Evolutionary conservation across 2,888 invertebrate genomes (phyloP), one percentile per base, ranked within the genome.

Genomic region (Caenorhabditis doughertyi): DNA sequence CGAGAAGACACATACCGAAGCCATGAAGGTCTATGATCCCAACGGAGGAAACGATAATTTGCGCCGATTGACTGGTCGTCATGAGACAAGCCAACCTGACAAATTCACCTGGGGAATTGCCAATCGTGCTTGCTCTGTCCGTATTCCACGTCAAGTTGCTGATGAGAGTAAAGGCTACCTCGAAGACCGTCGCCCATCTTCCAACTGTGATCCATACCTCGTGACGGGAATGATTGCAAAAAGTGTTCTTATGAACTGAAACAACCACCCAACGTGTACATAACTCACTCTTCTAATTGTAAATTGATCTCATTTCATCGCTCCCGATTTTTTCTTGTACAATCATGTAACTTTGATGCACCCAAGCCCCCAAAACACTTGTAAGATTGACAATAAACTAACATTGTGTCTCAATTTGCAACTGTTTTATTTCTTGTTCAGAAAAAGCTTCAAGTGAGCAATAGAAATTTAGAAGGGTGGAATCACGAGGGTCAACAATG

Each of bases 41-140:
- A n/a, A n/a, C n/a, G n/a, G n/a, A n/a, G n/a, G n/a, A n/a, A n/a
- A n/a, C n/a, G n/a, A n/a, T n/a, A n/a, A n/a, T n/a, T n/a, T n/a
- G n/a, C n/a, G n/a, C n/a, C n/a, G n/a, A n/a, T n/a, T n/a, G n/a
- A n/a, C n/a, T n/a, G n/a, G n/a, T 79, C 94, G 94, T 89, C 97
- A 96, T 92, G 98, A 98, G 93, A 98, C 98, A 95, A 96, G 39
- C 76, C 88, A 96, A 89, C 97, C 97, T 92, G 95, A 96, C 92
- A 96, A 97, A 92, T 98, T 99, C 93, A 96, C 96, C 89, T 89
- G 88, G 85, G 91, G 91, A 29, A 82, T 90, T 49, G 91, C 91
- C 39, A 85, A 89, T 71, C 88, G 91, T n/a, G 87, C 84, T 4
- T 86, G 85, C 56, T 89, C 89, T 1, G 80, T 91, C n/a, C 88